Evolutionary conservation across 2,113 vertebrate genomes (phyloP), one percentile per base, ranked within the genome.

Genomic region (Plectropomus leopardus): DNA sequence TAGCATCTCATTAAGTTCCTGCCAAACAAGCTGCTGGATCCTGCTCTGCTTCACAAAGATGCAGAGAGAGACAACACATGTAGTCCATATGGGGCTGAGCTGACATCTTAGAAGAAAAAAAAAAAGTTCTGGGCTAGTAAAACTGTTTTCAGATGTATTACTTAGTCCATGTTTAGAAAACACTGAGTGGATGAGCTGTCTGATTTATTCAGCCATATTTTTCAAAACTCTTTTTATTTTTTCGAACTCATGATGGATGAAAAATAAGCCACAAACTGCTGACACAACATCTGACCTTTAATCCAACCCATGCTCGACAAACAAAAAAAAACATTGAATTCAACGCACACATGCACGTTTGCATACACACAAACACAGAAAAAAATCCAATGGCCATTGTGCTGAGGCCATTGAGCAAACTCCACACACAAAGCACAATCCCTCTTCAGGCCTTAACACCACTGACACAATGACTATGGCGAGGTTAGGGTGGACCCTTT

Each of bases 401-500:
- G 76, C 69, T 10, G 74, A 84, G 81, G 68, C 78, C 78, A 76
- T 53, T 74, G 85, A 87, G 58, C 76, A 88, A 82, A 88, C 84
- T 44, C 47, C 19, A 36, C 80, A 87, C 84, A 87, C 57, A 89
- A 68, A 89, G 73, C 73, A 75, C 85, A 85, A 70, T 87, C 80
- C 82, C 76, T 87, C 84, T 70, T 80, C 77, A 75, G 88, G 86
- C 86, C 80, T 73, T 63, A 86, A 88, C 86, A 85, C 73, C 75
- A 75, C 64, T 64, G 85, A 89, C 89, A 93, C 88, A 88, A 91
- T 92, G 93, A 83, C 86, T 73, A 92, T 91, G 92, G 82, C 17
- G 83, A 88, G 88, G 86, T 90, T 90, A 83, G 88, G 86, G 92
- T 91, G 84, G 89, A 91, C 88, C 36, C 92, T 90, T 89, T 95